These are phyloP conservation scores for Cotesia congregata DNA, from an alignment of 2,888 invertebrate species.

Conservation along the genomic window DNA sequence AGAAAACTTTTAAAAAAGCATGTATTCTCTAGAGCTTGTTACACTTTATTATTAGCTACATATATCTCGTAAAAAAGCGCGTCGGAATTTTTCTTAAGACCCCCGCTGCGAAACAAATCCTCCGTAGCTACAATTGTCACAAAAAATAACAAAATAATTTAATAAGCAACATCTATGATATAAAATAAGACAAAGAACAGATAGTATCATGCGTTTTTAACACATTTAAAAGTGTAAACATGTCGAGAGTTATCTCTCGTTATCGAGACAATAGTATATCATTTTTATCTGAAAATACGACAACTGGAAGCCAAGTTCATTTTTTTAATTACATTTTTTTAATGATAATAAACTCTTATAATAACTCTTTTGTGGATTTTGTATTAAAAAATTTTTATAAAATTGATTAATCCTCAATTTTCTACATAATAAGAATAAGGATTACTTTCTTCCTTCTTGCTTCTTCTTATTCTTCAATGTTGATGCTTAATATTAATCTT, in stretches of 20 bases:
- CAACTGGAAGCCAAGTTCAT: conserved; percentile 1
- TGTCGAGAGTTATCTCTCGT: neutral
- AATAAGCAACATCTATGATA: too few relatives aligned
- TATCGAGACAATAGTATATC: neutral
- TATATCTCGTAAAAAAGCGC: neutral
- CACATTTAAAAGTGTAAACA: neutral
- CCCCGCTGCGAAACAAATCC: neutral
- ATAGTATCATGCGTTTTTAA: neutral
- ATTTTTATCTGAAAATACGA: neutral
- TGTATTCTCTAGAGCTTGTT: neutral
- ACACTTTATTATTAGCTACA: neutral
- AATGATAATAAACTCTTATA: neutral
- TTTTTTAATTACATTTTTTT: neutral
- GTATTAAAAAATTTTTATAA: neutral
- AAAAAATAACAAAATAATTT: too few relatives aligned
- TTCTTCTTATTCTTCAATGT: too few relatives aligned
- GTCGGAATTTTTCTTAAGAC: neutral
- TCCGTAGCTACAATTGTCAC: too few relatives aligned
- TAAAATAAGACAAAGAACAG: neutral
- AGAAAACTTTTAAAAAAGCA: neutral
- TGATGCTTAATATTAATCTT: too few relatives aligned
- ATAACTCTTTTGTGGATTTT: neutral
- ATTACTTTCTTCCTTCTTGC: too few relatives aligned
- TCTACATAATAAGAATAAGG: too few relatives aligned
- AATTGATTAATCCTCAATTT: too few relatives aligned